Evolutionary conservation across 2,113 vertebrate genomes (phyloP), one percentile per base, ranked within the genome.

Genomic region (Cavia porcellus): DNA sequence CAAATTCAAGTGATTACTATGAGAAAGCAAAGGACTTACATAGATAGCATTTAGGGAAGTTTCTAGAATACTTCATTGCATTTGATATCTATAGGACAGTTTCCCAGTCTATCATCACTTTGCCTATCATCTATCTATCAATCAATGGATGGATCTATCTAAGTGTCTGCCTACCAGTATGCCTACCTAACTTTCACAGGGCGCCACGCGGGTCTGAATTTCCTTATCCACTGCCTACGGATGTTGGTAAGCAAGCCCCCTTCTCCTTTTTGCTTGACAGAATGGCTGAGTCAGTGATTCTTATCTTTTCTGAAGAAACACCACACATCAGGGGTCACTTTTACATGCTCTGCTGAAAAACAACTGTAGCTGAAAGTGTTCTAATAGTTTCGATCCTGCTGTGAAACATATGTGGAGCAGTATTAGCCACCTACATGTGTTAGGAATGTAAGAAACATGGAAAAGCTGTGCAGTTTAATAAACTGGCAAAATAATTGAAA

Each of bases 401-500:
- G 98, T 96, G 98, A 98, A 98, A 98, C 98, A 98, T 98, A 98
- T 98, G 98, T 98, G 98, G 98, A 97, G 96, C 98, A 92, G 97
- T 98, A 98, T 98, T 98, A 99, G 93, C 98, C 98, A 98, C 98
- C 98, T 98, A 97, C 97, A 97, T 98, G 95, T 97, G 97, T 98
- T 97, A 97, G 89, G 93, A 98, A 97, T 96, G 80, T 97, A 98
- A 98, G 96, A 96, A 98, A 97, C 89, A 95, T 94, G 94, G 95
- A 95, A 98, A 98, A 94, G 94, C 86, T 70, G 82, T 75, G 75
- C 94, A 96, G 86, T 96, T 98, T 95, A 95, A 98, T 62, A 98
- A 98, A 98, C 96, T 89, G 74, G 94, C 42, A 97, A 98, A 98
- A 98, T 98, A 98, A 98, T 98, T 98, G 98, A 98, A 98, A 98